These are phyloP conservation scores for Oryzias woworae DNA, from an alignment of 2,113 vertebrate species.

Conservation along the genomic window DNA sequence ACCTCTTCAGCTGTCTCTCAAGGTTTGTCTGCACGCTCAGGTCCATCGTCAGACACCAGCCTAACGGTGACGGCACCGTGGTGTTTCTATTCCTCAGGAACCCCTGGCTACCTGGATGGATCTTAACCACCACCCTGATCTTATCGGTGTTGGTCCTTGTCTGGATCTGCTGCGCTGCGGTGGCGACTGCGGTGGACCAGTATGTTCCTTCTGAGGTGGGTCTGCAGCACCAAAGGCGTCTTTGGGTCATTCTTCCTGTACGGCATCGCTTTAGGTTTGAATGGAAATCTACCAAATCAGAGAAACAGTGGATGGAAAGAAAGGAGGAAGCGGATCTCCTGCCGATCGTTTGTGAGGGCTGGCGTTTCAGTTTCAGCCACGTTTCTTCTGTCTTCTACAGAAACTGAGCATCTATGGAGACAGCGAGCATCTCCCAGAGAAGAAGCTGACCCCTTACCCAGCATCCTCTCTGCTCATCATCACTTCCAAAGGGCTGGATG, in stretches of 20 bases:
- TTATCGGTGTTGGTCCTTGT: constrained; percentile 93
- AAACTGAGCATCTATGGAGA: constrained; percentile 97
- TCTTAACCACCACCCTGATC: constrained; percentile 89
- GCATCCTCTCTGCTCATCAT: constrained; percentile 88
- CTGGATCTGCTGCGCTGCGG: constrained; percentile 97
- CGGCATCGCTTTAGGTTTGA: too few species aligned
- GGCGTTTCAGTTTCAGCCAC: too few species aligned
- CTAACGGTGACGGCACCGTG: neutral
- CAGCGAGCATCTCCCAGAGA: constrained; percentile 84
- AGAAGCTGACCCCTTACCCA: constrained; percentile 88
- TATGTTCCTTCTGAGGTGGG: constrained; percentile 92
- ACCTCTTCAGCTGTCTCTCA: constrained; percentile 89
- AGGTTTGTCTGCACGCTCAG: constrained; percentile 57
- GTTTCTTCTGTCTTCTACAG: constrained; percentile 63
- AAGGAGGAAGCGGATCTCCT: too few species aligned
- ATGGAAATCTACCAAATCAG: too few species aligned
- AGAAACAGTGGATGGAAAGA: too few species aligned
- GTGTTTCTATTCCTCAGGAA: constrained; percentile 75
- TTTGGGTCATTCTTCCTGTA: too few species aligned
- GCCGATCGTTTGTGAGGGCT: too few species aligned
- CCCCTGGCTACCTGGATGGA: constrained; percentile 88
- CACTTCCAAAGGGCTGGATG: constrained; percentile 79
- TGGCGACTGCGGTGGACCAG: constrained; percentile 96
- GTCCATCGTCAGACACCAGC: too few species aligned
- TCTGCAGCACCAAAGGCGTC: neutral